These are phyloP conservation scores for Ceyx melanurus DNA, from an alignment of 2,113 vertebrate species.

Conservation along the genomic window DNA sequence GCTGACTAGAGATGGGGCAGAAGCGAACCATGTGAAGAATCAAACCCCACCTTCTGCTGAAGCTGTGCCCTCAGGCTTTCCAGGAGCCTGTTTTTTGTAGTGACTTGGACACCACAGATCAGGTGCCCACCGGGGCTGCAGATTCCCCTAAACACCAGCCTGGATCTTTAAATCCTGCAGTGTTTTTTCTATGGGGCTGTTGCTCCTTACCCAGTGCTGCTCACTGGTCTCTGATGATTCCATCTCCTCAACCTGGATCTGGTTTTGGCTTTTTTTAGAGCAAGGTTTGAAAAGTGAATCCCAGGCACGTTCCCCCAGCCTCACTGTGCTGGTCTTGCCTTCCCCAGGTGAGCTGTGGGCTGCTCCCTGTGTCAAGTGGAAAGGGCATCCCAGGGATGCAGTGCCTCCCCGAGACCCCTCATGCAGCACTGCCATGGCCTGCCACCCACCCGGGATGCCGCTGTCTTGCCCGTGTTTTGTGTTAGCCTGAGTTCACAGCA, in stretches of 20 bases:
- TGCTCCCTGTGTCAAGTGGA: neutral
- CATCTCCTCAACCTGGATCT: neutral
- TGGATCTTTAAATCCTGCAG: neutral
- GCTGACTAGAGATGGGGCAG: rapidly evolving
- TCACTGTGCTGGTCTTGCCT: neutral
- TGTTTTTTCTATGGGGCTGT: neutral
- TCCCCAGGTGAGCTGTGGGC: neutral
- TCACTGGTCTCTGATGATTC: neutral
- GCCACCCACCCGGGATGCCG: neutral
- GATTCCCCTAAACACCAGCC: neutral
- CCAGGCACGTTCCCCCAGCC: neutral
- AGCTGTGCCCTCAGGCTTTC: neutral
- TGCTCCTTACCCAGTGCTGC: neutral
- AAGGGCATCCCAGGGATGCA: neutral
- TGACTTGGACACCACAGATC: neutral
- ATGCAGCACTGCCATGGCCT: constrained; percentile 20
- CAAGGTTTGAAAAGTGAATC: neutral
- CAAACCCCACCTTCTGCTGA: neutral
- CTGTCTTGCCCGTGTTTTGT: rapidly evolving
- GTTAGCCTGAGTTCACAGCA: neutral
- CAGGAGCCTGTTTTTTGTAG: neutral
- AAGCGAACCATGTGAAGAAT: neutral
- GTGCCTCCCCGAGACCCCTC: neutral
- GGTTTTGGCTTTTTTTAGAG: neutral
- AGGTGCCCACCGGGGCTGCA: neutral